Evolutionary conservation across 2,888 invertebrate species (phyloP), one percentile per base, ranked within the genome.

Genomic region (Tetramorium bicarinatum): DNA sequence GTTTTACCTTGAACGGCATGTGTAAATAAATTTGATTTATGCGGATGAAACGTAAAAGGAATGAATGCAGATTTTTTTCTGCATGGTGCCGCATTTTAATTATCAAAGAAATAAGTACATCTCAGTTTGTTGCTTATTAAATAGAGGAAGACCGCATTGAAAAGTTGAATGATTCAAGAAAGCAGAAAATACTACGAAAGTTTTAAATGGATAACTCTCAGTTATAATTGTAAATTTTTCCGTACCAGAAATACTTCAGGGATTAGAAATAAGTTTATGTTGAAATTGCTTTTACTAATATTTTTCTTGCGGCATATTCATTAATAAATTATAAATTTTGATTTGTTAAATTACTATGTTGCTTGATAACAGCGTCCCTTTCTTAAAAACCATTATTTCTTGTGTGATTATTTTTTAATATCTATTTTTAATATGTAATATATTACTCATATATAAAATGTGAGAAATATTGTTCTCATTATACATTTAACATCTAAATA

Each of bases 141-240:
- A 9, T 56, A 47, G n/a, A 69, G 18, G 0, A 34, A 47, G 34
- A 47, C 21, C 18, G 54, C 7, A 47, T 69, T 79, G 47, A 79
- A 79, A 69, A 69, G 18, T 69, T 59, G 69, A 59, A 34, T 56
- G 21, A 2, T 59, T 47, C 21, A 15, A 44, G 34, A 11, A 59
- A 69, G 21, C 54, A 47, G 79, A 69, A 79, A 79, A 59, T 79
- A 34, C 15, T 75, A 59, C 21, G 21, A 44, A 79, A 56, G 44
- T 69, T 79, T 69, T 38, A 69, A 56, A 77, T 66, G 54, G 21
- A 67, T 67, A 41, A 15, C n/a, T 44, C n/a, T 67, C n/a, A 34
- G 15, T 44, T 79, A 56, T 67, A 79, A 59, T 44, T 67, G 56
- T 49, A 59, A 56, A 41, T 67, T 44, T 77, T 79, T 66, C 7